Evolutionary conservation across 2,797 vertebrate genomes (phyloP), one percentile per base, ranked within the genome.

Genomic region (Choloepus didactylus): DNA sequence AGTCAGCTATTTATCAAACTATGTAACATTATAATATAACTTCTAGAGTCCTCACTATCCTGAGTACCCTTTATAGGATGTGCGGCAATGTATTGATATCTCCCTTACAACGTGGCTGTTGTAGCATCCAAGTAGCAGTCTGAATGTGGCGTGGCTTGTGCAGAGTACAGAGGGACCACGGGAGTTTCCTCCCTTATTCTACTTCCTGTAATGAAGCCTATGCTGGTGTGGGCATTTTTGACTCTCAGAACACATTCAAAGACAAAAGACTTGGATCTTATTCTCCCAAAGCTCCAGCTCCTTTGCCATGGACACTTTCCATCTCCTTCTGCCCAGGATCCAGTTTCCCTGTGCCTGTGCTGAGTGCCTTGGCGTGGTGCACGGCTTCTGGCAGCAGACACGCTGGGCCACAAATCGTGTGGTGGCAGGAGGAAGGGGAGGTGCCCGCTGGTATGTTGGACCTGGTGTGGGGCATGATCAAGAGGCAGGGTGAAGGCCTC

Each of bases 241-340:
- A 62, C 72, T 87, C 67, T 77, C 11, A 16, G 81, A 35, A 91
- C 27, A 51, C 35, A 19, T 0, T 15, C 3, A 69, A 66, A 95
- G 72, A 80, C n/a, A 31, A 56, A 84, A 81, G 69, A 9, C 62
- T 92, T 70, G 35, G 25, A 31, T 69, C 51, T 90, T 64, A 46
- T 56, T 92, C 91, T 92, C 62, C 73, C 51, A 69, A 91, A 80
- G 29, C 29, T 88, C n/a, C 56, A 44, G 76, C 44, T 93, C 56
- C 67, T 88, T 54, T 46, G 76, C 51, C 51, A 56, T 21, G 73
- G 16, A 69, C 69, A 69, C 18, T 18, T n/a, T 60, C 75, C 38
- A 3, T 66, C 21, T 82, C 25, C 38, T 1, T 27, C 23, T 46
- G 35, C 29, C 31, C 29, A 82, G 56, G 79, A 77, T 64, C 59